Conservation (phyloP, 2,888 invertebrate species). For the Pandemis heparana region DNA sequence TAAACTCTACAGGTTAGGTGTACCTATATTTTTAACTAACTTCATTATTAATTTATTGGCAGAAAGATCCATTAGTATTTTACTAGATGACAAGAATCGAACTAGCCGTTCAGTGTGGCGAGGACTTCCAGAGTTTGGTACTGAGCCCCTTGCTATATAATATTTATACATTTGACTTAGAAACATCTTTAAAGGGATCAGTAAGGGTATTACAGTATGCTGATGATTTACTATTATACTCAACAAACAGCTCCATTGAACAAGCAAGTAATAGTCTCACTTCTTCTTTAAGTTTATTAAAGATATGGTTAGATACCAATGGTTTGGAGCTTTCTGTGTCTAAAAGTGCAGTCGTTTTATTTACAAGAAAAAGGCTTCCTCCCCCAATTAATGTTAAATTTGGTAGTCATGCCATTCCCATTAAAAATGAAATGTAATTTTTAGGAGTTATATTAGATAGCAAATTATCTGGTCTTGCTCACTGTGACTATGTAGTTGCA, state of each 20-base stretch:
- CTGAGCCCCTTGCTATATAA: constrained; percentile 4
- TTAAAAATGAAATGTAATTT: too few species aligned
- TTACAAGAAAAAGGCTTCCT: background rate
- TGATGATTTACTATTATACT: constrained; percentile 5
- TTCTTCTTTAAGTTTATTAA: background rate
- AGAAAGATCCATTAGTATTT: background rate
- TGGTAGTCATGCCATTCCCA: too few species aligned
- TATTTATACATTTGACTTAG: constrained; percentile 8
- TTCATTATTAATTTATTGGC: background rate
- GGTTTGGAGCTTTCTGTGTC: background rate
- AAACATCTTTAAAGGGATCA: background rate
- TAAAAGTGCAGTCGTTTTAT: background rate
- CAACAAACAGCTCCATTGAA: background rate
- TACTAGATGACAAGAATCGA: background rate
- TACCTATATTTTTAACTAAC: too few species aligned
- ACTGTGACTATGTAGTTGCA: too few species aligned
- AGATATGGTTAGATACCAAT: background rate
- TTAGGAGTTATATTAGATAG: too few species aligned
- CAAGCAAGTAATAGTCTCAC: background rate
- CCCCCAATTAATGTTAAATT: background rate
- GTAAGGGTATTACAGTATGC: constrained; percentile 4
- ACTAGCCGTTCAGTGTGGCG: background rate
- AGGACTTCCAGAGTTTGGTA: background rate
- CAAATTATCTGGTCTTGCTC: too few species aligned
- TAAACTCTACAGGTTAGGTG: too few species aligned